Base-by-base conservation (phyloP, 1,140 invertebrate species). In the Drosophila biarmipes region DNA sequence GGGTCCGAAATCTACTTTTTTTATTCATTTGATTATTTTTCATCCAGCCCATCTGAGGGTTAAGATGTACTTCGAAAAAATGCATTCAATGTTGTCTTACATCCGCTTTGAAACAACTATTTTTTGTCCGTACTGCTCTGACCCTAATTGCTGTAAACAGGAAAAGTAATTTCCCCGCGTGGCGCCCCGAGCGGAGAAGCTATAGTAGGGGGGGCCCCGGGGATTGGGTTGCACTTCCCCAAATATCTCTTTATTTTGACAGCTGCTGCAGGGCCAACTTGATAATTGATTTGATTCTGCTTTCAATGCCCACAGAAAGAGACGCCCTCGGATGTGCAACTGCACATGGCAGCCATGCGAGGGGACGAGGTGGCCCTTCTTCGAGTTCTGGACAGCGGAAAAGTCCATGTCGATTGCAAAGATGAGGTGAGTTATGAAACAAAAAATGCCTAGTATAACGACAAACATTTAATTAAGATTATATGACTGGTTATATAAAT, bases 401-500 rank as follows among this genome's bases (percentile, higher is more conserved):
- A 97, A 82, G 97, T 98, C 40, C 97, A 98, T 93, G 97, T 98
- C 34, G 97, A 98, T 92, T 98, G 96, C 77, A 95, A 95, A 91
- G 97, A 98, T 92, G 96, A 97, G 95, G 97, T 98, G 92, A 94
- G 82, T 35, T 12, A 11, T 21, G 21, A 27, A 11, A n/a, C 14
- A 15, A 14, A 27, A 45, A 5, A 19, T 35, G 3, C 24, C 7
- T 10, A 29, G 6, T 15, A 4, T 11, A 15, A 11, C 17, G 1
- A 42, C 38, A 48, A 31, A 8, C 24, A 31, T 5, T 11, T 11
- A 29, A 17, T 10, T 0, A 15, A 29, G 12, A 15, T 52, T 42
- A 17, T 21, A 40, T 34, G 59, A 35, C 61, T 37, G 19, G 57
- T 81, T 73, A 68, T 49, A 63, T 57, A 42, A 78, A 43, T 8